Evolutionary conservation across 2,113 vertebrate genomes (phyloP).

Genomic region (Limnothrissa miodon): DNA sequence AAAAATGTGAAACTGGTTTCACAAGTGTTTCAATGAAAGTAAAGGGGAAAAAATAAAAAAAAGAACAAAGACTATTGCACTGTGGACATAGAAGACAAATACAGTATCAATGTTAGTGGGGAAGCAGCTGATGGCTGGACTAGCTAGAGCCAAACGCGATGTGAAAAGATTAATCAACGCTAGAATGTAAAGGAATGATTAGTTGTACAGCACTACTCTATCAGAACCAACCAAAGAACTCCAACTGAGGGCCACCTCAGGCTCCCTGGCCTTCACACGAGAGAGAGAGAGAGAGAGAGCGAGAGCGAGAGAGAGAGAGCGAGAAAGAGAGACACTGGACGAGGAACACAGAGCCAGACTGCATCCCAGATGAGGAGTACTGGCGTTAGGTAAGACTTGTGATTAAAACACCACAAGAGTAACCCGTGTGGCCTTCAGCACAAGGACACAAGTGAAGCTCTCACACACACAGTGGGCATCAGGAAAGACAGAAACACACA

Average conservation of each 20-base stretch:
- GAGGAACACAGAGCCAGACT: background rate
- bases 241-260: too few relatives aligned
- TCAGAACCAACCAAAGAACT: background rate
- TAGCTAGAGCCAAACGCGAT: background rate
- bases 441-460: background rate
- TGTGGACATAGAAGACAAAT: constrained; percentile 55
- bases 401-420: constrained; percentile 50
- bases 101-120: constrained; percentile 46
- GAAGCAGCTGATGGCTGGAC: constrained; percentile 25
- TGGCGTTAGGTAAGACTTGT: constrained; percentile 26
- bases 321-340: background rate
- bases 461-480: background rate
- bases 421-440: background rate
- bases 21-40: constrained; percentile 52
- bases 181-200: background rate
- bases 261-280: too few relatives aligned
- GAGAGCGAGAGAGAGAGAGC: background rate
- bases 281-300: too few relatives aligned
- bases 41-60: constrained; percentile 55
- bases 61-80: constrained; percentile 71
- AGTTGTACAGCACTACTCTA: background rate
- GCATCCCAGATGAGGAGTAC: background rate
- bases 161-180: background rate
- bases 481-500: background rate
- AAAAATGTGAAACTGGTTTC: constrained; percentile 50